Percentiles rank a stretch among this genome's conserved stretches.
Evolutionary conservation across 1,140 invertebrate species (phyloP).

Genomic region (Lasioglossum baleicum): DNA sequence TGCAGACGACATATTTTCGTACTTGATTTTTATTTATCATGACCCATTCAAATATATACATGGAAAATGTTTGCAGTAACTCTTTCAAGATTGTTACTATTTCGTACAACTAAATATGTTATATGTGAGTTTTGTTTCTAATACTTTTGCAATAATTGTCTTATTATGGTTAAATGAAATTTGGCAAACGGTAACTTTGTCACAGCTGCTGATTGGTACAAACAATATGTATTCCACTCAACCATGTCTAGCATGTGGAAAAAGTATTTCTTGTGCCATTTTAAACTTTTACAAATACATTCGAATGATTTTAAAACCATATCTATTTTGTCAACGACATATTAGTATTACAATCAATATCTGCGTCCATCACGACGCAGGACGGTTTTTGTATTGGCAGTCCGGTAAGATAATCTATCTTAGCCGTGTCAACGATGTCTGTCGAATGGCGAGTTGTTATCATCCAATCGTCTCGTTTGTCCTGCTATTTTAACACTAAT

Average conservation of each 20-base stretch:
- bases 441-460: constrained; percentile 38
- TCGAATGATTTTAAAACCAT: constrained; percentile 41
- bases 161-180: too few relatives aligned
- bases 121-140: too few relatives aligned
- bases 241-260: constrained; percentile 46
- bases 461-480: constrained; percentile 56
- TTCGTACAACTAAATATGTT: too few relatives aligned
- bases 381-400: constrained; percentile 55
- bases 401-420: constrained; percentile 43
- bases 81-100: constrained; percentile 14
- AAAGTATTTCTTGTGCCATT: too few relatives aligned
- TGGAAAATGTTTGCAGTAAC: background rate
- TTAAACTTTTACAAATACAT: constrained; percentile 48
- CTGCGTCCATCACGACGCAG: too few relatives aligned
- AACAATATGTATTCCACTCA: constrained; percentile 40
- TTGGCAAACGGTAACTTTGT: constrained; percentile 32
- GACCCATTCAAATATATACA: too few relatives aligned
- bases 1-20: too few relatives aligned
- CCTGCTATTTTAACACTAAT: constrained; percentile 53
- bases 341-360: constrained; percentile 63
- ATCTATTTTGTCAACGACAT: constrained; percentile 63
- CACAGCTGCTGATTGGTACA: constrained; percentile 16
- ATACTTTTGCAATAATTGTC: too few relatives aligned
- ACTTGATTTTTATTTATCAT: too few relatives aligned
- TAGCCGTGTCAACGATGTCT: constrained; percentile 39